Evolutionary conservation across 2,888 invertebrate species (phyloP).

Genomic region (Brachynemurus nebulosus): DNA sequence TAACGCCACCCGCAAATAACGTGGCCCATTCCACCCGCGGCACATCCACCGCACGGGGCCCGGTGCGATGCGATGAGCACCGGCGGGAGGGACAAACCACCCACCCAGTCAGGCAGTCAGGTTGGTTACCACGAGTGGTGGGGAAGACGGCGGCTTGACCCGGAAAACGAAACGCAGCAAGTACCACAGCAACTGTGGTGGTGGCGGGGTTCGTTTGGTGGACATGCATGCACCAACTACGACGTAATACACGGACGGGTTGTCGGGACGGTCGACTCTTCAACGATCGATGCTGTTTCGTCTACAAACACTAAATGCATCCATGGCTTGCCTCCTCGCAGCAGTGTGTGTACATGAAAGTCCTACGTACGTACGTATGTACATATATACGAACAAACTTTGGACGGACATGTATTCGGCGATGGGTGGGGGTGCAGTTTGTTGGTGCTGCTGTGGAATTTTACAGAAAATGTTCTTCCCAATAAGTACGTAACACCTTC

Average conservation of each 20-base stretch:
- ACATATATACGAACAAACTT: too few relatives aligned
- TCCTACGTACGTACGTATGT: too few relatives aligned
- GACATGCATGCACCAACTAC: constrained; percentile 3
- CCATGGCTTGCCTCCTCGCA: neutral
- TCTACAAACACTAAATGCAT: constrained; percentile 7
- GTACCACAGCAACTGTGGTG: neutral
- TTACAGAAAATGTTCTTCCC: too few relatives aligned
- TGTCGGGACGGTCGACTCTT: constrained; percentile 4
- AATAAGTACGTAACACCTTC: too few relatives aligned
- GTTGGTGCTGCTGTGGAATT: too few relatives aligned
- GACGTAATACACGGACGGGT: neutral
- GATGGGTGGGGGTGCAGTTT: too few relatives aligned
- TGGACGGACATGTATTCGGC: too few relatives aligned
- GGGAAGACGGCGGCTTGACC: constrained; percentile 5
- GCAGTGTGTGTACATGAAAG: too few relatives aligned
- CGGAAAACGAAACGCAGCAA: constrained; percentile 7
- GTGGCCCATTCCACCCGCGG: neutral
- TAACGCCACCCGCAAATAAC: constrained; percentile 1
- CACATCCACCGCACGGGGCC: neutral
- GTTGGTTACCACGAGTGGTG: neutral
- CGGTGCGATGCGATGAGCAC: too few relatives aligned
- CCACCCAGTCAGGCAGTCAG: neutral
- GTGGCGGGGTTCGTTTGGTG: neutral
- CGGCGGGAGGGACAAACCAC: neutral
- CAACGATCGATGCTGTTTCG: constrained; percentile 7